A percentile compares a stretch with the other conserved stretches of the same genome.
These are phyloP conservation scores for Syndactyla subalaris DNA, from an alignment of 2,797 vertebrate genomes.

Conservation along the genomic window DNA sequence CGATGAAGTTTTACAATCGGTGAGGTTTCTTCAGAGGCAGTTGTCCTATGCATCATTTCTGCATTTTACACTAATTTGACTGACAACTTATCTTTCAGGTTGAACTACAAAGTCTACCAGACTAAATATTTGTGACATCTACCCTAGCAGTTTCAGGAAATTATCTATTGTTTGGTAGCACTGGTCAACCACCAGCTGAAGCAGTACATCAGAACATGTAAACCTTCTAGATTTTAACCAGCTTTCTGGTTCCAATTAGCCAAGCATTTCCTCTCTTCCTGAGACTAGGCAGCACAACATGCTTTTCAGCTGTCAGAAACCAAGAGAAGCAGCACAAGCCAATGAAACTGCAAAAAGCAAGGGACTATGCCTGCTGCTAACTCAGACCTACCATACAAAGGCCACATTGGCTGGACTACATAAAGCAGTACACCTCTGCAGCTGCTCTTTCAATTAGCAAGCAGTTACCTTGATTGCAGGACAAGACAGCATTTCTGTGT, in stretches of 20 bases:
- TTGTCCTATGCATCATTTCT: background rate
- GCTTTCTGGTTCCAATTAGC: background rate
- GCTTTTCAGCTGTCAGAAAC: background rate
- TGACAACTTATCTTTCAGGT: background rate
- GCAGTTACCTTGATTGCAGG: slow-evolving; percentile 87
- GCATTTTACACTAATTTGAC: background rate
- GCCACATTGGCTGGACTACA: background rate
- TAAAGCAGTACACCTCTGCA: background rate
- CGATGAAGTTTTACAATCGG: background rate
- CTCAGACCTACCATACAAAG: background rate
- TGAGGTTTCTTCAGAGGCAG: background rate
- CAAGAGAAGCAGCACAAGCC: background rate
- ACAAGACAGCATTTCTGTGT: slow-evolving; percentile 79
- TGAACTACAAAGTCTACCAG: background rate
- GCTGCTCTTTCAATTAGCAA: background rate
- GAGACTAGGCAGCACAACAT: background rate
- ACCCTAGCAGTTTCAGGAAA: background rate
- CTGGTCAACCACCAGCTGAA: background rate
- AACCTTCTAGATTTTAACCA: background rate
- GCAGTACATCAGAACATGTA: background rate
- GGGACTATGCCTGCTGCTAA: background rate
- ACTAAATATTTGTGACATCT: background rate
- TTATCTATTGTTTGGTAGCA: background rate
- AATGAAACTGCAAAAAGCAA: background rate
- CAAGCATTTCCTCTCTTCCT: background rate